A percentile compares a stretch with the other conserved stretches of the same genome.
phyloP scores from a whole-genome alignment of 2,113 vertebrate species.

The Anhinga anhinga region DNA sequence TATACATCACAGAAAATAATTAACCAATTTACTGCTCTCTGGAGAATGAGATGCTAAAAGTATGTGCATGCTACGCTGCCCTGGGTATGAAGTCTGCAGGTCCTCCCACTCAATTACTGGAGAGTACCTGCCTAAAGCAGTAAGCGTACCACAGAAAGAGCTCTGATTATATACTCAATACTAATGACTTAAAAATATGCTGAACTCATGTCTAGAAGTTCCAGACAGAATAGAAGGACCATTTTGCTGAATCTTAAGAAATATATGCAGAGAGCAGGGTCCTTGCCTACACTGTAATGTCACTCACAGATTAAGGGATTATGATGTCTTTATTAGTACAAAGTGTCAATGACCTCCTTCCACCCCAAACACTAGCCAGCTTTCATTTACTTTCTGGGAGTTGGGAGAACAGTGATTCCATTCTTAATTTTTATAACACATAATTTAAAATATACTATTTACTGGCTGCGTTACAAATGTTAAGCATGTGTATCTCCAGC shows the following conservation, averaged over 20 bases:
- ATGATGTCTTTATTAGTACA: background rate
- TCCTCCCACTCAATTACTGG: background rate
- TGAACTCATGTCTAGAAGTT: background rate
- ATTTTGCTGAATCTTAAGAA: background rate
- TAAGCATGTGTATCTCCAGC: background rate
- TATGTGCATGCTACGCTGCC: background rate
- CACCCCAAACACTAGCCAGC: background rate
- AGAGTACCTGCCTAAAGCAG: background rate
- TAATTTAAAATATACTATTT: background rate
- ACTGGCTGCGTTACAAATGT: background rate
- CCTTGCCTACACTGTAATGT: background rate
- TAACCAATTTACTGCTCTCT: background rate
- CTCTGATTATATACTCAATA: background rate
- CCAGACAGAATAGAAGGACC: background rate
- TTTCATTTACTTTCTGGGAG: background rate
- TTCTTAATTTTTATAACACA: background rate
- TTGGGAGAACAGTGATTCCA: background rate
- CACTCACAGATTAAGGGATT: background rate
- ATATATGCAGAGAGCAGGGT: background rate
- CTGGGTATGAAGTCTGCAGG: background rate
- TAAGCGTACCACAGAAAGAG: background rate
- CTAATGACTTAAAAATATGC: background rate
- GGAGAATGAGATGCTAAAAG: background rate
- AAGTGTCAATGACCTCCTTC: background rate
- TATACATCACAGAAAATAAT: background rate